Evolutionary conservation across 1,140 invertebrate species (phyloP), one percentile per base, ranked within the genome.

Genomic region (Cepaea nemoralis): DNA sequence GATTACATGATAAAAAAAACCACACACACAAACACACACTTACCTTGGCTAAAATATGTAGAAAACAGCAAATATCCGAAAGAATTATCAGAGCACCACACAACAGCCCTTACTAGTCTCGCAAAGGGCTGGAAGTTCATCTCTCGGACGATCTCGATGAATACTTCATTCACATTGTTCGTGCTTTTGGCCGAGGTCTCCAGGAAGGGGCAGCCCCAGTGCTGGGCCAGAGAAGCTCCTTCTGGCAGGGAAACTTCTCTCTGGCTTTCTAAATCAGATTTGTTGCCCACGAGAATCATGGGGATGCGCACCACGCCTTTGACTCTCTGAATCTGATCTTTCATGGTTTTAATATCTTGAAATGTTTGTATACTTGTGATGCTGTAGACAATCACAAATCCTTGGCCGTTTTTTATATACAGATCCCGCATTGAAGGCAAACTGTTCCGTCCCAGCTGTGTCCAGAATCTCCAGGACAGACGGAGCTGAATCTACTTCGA

Each of bases 391-490:
- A 99, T 96, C 86, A 99, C 97, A 93, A 99, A 99, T 77, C 98
- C 98, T 80, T 93, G 92, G 66, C 93, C 93, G 88, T 93, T 93
- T 88, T 93, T 93, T 40, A 93, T 93, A 84, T 93, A 93, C 71
- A 93, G 84, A 85, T 93, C 93, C 45, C 93, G 85, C 93, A 93
- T 93, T 3, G 92, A 93, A 93, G 10, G 92, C 91, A 88, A 93
- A 93, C 85, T 93, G 92, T 86, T 93, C 93, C 86, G 98, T 99
- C 85, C 98, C 99, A 81, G 99, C 99, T 22, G 99, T 99, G 92
- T 99, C 99, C 84, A 99, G 94, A 90, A 99, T 99, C 94, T 99
- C 99, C 87, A 99, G 94, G 88, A 99, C 98, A 92, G 98, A 99
- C 71, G 98, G 98, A 79, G 97, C 97, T 88, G 96, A 97, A 93